A percentile compares a stretch with the other conserved stretches of the same genome.
phyloP scores from a whole-genome alignment of 2,113 vertebrate genomes.

The Pimephales promelas region DNA sequence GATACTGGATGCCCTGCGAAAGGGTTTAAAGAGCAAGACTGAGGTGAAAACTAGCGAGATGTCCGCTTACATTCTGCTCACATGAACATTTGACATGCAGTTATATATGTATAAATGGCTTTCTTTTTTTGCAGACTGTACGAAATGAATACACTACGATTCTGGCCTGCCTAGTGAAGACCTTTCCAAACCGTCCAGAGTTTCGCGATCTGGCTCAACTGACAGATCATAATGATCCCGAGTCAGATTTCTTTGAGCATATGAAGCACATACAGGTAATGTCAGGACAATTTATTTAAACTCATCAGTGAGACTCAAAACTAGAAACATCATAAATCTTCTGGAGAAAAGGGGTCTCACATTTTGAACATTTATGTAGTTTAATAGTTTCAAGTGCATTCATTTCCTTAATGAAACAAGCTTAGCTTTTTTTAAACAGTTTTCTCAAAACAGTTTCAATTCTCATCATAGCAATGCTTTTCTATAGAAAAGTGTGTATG shows the following conservation, averaged over 20 bases:
- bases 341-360: no score
- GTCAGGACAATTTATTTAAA: no score
- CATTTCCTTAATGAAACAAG: no score
- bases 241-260: conserved; percentile 97
- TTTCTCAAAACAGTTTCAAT: no score
- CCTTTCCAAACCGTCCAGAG: conserved; percentile 83
- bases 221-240: conserved; percentile 85
- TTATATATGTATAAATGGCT: not conserved
- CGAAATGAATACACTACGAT: conserved; percentile 91
- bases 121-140: conserved; percentile 75
- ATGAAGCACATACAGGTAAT: conserved; percentile 98
- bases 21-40: conserved; percentile 85
- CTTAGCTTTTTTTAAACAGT: no score
- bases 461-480: no score
- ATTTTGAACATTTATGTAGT: no score
- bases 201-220: conserved; percentile 93
- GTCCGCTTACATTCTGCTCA: not conserved
- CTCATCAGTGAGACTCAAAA: no score
- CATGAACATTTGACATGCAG: not conserved
- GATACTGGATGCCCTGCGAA: conserved; percentile 85
- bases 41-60: conserved; percentile 76
- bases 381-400: no score
- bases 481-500: no score
- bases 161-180: conserved; percentile 89
- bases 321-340: no score